Base-by-base conservation (phyloP, 2,113 vertebrate species). In the Xiphophorus couchianus region DNA sequence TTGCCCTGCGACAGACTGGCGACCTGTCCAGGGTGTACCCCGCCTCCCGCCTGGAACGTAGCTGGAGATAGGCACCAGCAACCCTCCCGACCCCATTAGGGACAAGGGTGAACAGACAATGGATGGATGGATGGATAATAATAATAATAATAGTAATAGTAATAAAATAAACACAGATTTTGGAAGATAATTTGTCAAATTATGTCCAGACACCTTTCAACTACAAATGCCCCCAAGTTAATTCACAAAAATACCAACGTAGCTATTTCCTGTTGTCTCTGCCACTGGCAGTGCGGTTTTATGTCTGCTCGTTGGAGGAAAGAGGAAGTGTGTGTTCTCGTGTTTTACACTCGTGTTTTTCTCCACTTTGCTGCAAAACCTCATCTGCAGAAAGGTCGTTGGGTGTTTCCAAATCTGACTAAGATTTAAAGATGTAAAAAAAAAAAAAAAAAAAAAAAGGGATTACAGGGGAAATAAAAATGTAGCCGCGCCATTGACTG, bases 221-320 rank as follows among this genome's bases (percentile, higher is more conserved):
- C 6, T 35, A 48, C 19, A 37, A 58, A 66, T 62, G 15, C 3
- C 37, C 37, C 37, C 33, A 4, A 58, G 51, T 66, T 75, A 30
- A 83, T 75, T 81, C 64, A 81, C 64, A 78, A 72, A 71, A 81
- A 44, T 61, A 73, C 65, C 51, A 63, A n/a, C 66, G 29, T 62
- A 63, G 69, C 75, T 42, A n/a, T 68, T 84, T 79, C 73, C 69
- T 87, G 73, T 82, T 66, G 48, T 61, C 77, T 77, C 42, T 83
- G 62, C 58, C 77, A 71, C 37, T 2, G 22, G 63, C 27, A n/a
- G 48, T 78, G 77, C 5, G 74, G 84, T 83, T 80, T 71, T 76
- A 39, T n/a, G 28, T 63, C 42, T 83, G 29, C 27, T 5, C 12
- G 44, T 60, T 64, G 58, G 60, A 27, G 28, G 12, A 14, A 82